Conservation (phyloP, 2,888 invertebrate genomes). For the Zygogramma bicolorata region DNA sequence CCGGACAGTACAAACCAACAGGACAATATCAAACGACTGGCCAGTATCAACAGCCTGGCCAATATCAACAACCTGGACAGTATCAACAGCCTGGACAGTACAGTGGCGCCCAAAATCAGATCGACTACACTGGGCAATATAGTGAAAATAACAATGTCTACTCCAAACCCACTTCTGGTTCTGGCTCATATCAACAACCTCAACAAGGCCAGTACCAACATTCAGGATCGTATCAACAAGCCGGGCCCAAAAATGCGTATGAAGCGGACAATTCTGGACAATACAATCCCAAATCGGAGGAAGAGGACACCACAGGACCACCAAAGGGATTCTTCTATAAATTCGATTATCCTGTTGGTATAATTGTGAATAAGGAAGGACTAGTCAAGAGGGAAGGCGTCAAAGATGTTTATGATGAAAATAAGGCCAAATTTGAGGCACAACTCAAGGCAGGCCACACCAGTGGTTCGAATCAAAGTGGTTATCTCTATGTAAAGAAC, state of each 20-base stretch:
- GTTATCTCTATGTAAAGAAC: constrained; percentile 34
- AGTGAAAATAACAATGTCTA: constrained; percentile 45
- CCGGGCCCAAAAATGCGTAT: neutral
- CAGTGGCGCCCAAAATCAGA: constrained; percentile 34
- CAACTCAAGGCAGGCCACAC: constrained; percentile 52
- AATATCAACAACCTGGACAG: constrained; percentile 33
- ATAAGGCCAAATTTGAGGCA: constrained; percentile 59
- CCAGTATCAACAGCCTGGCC: constrained; percentile 37
- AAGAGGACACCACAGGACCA: constrained; percentile 64
- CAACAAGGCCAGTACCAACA: constrained; percentile 18
- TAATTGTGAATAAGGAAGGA: constrained; percentile 62
- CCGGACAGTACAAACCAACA: constrained; percentile 15
- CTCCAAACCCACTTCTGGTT: constrained; percentile 24
- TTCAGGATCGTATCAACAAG: neutral
- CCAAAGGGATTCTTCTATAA: constrained; percentile 82
- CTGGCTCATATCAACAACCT: neutral
- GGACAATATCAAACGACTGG: constrained; percentile 25
- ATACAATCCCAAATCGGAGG: constrained; percentile 29
- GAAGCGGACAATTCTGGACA: constrained; percentile 26
- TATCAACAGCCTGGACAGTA: constrained; percentile 18
- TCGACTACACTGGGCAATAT: constrained; percentile 47
- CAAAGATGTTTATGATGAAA: constrained; percentile 55
- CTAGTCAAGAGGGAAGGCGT: constrained; percentile 54
- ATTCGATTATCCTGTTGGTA: constrained; percentile 76
- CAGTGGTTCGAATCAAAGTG: constrained; percentile 37